Evolutionary conservation across 2,888 invertebrate genomes (phyloP), one percentile per base, ranked within the genome.

Genomic region (Tetanocera ferruginea): DNA sequence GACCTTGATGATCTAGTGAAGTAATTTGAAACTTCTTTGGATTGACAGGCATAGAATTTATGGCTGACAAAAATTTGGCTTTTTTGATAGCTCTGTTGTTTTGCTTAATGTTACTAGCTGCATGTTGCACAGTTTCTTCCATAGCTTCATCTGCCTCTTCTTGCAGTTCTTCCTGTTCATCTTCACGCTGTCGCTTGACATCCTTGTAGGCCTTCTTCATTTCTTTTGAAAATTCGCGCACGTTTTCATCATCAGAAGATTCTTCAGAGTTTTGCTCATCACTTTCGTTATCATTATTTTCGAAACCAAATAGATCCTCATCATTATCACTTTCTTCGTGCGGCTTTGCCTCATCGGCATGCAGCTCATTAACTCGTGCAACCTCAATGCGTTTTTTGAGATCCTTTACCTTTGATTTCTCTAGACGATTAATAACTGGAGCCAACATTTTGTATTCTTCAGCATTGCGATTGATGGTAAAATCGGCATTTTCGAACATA

Each of bases 401-500:
- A 83, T 92, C 92, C 85, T 94, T 94, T 66, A 92, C 89, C 87
- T 93, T 93, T 14, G 90, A 91, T 86, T 94, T 95, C 83, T 95
- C 95, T 72, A 97, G 88, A 83, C 95, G 94, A 49, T 96, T 94
- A 52, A 98, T 91, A 5, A 97, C 96, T 25, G 98, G 98, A 89
- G 98, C 97, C 25, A 98, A 90, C 79, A 98, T 91, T 83, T 94
- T 92, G 88, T 93, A 99, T 87, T 98, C 97, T 85, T 97, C 96
- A 70, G 96, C 94, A 86, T 93, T 93, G 84, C 93, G 94, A 87
- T 98, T 96, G 76, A 98, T 95, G 90, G 97, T 94, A 89, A 96
- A 99, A 87, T 98, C 97, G 14, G 97, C 94, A 91, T 99, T 96
- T 84, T 93, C 94, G 89, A 99, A 99, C 87, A 99, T 90, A 1